Evolutionary conservation across 2,113 vertebrate species (phyloP), one percentile per base, ranked within the genome.

Genomic region (Grallaria varia): DNA sequence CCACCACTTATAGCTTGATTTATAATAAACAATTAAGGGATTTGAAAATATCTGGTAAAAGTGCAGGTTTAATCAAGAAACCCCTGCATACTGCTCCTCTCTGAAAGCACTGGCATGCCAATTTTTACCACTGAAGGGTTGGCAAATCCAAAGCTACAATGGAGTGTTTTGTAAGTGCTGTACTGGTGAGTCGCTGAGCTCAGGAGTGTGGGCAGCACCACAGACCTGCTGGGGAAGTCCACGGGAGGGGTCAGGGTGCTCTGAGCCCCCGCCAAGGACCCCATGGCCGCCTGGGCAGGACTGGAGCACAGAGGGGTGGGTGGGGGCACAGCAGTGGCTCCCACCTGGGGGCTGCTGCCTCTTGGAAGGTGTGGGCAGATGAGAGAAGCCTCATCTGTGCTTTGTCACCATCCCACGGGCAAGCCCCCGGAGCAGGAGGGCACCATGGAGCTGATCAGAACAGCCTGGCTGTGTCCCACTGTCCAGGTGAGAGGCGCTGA

Each of bases 401-500:
- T 58, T 9, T 62, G 68, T 16, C 37, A 39, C 2, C 1, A 3
- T 8, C n/a, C 15, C 21, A 6, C 0, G 5, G 42, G 28, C n/a
- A 10, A 30, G 15, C 4, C 39, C 56, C 60, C 8, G 33, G 39
- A 25, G 67, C 33, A 72, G 37, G 52, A 44, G 20, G 28, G 15
- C 69, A 45, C 8, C 14, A 3, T 0, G 4, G 24, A 20, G 40
- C 42, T 31, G 5, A 11, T 3, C 4, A 24, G 56, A 56, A 71
- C 42, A 22, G 56, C 42, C 9, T 37, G 75, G 27, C 50, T 59
- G 14, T 4, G 35, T 8, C 33, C 81, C 0, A 1, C 44, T 1
- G 0, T 3, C 55, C 63, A 3, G 23, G 25, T 3, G 45, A 86
- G n/a, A 13, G 21, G 31, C 1, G 15, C 33, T 19, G 19, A 53